These are phyloP conservation scores for Neotoxoptera formosana DNA, from an alignment of 1,140 invertebrate species.

Conservation along the genomic window DNA sequence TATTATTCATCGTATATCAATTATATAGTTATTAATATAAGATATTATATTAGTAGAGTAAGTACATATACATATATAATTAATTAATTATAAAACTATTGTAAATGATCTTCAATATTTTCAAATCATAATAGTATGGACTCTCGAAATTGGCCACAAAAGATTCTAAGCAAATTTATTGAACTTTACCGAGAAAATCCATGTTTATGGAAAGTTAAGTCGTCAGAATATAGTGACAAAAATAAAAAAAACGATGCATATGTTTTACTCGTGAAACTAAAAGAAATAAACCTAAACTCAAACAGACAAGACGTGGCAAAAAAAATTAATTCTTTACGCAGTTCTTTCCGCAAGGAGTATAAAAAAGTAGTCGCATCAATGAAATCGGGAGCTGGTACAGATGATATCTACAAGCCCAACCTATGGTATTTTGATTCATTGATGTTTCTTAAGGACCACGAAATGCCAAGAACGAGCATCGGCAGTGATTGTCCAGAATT, in stretches of 20 bases:
- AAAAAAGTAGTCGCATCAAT: background rate
- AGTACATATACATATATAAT: no score
- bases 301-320: background rate
- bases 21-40: background rate
- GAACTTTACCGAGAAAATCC: no score
- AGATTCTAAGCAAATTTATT: no score
- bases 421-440: no score
- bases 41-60: background rate
- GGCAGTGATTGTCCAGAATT: no score
- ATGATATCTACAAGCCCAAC: background rate
- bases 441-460: no score
- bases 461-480: no score
- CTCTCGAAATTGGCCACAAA: no score
- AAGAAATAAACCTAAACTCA: no score
- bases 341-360: background rate
- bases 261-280: no score
- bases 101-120: background rate
- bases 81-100: background rate
- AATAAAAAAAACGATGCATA: background rate
- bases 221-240: background rate
- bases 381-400: background rate
- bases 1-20: background rate
- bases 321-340: background rate
- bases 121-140: background rate
- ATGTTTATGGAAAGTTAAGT: no score